Percentiles rank a stretch among this genome's conserved stretches.
phyloP scores from a whole-genome alignment of 2,797 vertebrate species.

The Emys orbicularis region DNA sequence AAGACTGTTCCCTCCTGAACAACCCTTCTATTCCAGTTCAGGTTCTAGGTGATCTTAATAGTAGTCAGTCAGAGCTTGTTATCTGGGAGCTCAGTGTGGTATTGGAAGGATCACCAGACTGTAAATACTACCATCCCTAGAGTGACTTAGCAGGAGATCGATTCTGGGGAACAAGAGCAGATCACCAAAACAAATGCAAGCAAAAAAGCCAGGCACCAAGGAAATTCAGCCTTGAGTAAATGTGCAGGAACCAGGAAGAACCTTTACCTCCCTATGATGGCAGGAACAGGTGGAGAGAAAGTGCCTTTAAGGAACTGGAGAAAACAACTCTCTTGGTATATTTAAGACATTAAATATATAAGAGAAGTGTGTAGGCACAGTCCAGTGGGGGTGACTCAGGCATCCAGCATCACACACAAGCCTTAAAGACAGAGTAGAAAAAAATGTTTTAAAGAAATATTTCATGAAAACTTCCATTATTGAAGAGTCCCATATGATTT shows the following conservation, averaged over 20 bases:
- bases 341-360: background rate
- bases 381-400: background rate
- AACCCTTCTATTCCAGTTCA: background rate
- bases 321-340: background rate
- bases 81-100: background rate
- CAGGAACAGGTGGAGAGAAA: background rate
- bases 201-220: background rate
- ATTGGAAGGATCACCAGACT: background rate
- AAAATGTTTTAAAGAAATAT: background rate
- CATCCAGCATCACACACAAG: background rate
- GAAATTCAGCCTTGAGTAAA: background rate
- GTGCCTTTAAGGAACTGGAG: background rate
- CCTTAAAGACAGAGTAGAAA: background rate
- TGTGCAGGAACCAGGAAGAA: background rate
- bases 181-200: background rate
- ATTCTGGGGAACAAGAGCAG: background rate
- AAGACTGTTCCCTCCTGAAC: background rate
- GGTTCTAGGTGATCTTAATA: background rate
- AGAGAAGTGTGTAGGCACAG: background rate
- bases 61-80: background rate
- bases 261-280: background rate
- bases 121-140: background rate
- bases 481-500: background rate
- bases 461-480: fast-evolving
- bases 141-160: background rate